Conservation (phyloP, 1,140 invertebrate species). For the Stegodyphus dumicola region DNA sequence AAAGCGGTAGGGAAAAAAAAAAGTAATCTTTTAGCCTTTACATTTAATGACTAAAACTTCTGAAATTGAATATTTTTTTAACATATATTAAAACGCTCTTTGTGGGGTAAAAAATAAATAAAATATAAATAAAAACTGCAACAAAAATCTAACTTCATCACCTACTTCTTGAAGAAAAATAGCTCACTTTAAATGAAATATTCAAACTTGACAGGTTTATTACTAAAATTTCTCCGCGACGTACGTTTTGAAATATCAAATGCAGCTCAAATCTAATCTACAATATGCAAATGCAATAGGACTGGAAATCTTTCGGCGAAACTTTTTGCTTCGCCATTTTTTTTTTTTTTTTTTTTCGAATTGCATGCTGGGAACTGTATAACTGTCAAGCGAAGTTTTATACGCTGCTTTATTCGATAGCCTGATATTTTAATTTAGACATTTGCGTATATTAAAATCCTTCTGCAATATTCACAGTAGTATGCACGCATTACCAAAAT, state of each 20-base stretch:
- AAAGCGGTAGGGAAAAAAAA: neutral
- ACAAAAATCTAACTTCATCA: neutral
- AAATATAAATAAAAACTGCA: neutral
- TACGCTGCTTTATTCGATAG: neutral
- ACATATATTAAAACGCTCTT: neutral
- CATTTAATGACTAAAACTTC: slow-evolving; percentile 2
- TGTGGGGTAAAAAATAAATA: slow-evolving; percentile 11
- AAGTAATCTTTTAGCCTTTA: neutral
- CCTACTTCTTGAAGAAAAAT: slow-evolving; percentile 21
- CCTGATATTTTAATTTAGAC: slow-evolving; percentile 4
- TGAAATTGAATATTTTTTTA: slow-evolving; percentile 1
- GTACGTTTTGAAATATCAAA: slow-evolving; percentile 31
- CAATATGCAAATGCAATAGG: slow-evolving; percentile 54
- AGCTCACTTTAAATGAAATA: slow-evolving; percentile 60
- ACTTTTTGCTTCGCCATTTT: too few relatives aligned
- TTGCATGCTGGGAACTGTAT: neutral
- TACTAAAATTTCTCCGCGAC: slow-evolving; percentile 25
- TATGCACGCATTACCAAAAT: too few relatives aligned
- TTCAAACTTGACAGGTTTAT: slow-evolving; percentile 60
- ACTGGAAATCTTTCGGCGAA: neutral
- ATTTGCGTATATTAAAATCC: neutral
- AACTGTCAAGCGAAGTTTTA: neutral
- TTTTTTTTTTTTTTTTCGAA: too few relatives aligned
- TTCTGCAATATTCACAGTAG: neutral
- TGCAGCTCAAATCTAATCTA: slow-evolving; percentile 25